Evolutionary conservation across 2,888 invertebrate genomes (phyloP).

Genomic region (Zeuzera pyrina): DNA sequence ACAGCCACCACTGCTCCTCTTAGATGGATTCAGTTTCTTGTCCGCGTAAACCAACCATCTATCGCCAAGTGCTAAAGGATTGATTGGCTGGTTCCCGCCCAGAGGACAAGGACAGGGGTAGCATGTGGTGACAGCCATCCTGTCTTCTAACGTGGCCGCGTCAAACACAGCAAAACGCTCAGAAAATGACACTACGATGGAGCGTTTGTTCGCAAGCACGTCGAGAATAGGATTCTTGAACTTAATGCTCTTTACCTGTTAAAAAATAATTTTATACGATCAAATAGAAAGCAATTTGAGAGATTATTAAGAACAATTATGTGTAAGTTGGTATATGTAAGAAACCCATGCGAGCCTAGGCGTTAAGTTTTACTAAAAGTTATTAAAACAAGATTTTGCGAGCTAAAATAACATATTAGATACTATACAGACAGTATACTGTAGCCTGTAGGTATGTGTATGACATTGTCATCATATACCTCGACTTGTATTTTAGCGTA

Average conservation of each 20-base stretch:
- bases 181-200: constrained; percentile 89
- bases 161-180: constrained; percentile 95
- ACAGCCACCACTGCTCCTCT: constrained; percentile 87
- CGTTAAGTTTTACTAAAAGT: no score
- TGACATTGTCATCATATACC: no score
- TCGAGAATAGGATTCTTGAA: constrained; percentile 93
- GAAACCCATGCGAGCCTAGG: no score
- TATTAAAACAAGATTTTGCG: no score
- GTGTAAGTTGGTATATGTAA: no score
- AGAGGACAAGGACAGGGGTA: constrained; percentile 87
- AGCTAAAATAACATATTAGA: no score
- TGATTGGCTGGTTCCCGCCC: constrained; percentile 59
- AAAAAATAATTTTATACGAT: not conserved
- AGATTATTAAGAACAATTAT: not conserved
- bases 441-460: no score
- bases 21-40: constrained; percentile 83
- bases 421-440: no score
- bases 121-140: constrained; percentile 90
- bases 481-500: no score
- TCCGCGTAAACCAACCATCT: constrained; percentile 91
- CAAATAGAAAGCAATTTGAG: not conserved
- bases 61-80: constrained; percentile 90
- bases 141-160: constrained; percentile 88
- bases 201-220: constrained; percentile 90
- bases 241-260: constrained; percentile 88